A percentile compares a stretch with the other conserved stretches of the same genome.
These are phyloP conservation scores for Tromatobia lineatoria DNA, from an alignment of 2,888 invertebrate species.

Conservation along the genomic window DNA sequence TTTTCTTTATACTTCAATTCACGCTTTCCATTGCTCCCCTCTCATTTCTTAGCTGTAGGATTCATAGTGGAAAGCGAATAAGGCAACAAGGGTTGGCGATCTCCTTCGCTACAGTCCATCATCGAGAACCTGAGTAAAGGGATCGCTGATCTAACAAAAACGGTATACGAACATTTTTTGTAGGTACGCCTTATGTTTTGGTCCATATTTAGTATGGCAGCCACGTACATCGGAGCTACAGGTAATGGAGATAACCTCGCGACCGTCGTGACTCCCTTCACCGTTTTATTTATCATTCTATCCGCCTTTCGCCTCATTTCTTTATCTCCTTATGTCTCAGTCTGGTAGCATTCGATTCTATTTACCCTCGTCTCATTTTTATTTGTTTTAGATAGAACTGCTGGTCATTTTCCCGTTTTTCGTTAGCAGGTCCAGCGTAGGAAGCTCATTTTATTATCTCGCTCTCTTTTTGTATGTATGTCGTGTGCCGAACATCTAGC, in stretches of 20 bases:
- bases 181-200: conserved; percentile 50
- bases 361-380: conserved; percentile 77
- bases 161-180: conserved; percentile 34
- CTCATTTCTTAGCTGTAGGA: conserved; percentile 43
- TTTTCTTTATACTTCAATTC: conserved; percentile 63
- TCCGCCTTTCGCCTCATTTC: conserved; percentile 47
- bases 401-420: neutral
- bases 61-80: neutral
- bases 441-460: conserved; percentile 56
- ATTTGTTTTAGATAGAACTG: conserved; percentile 70
- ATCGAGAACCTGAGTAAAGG: conserved; percentile 42
- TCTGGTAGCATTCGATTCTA: conserved; percentile 63
- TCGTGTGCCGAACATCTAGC: conserved; percentile 61
- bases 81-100: conserved; percentile 42
- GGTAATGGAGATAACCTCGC: conserved; percentile 61
- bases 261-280: conserved; percentile 61
- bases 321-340: conserved; percentile 39
- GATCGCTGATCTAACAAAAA: conserved; percentile 57
- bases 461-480: conserved; percentile 62
- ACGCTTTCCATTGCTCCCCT: no score
- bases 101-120: conserved; percentile 36
- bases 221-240: conserved; percentile 72
- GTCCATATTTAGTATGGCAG: conserved; percentile 68
- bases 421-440: conserved; percentile 6
- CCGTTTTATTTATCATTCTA: conserved; percentile 28